phyloP scores from a whole-genome alignment of 2,888 invertebrate species.

The Scaptodrosophila latifasciaeformis region DNA sequence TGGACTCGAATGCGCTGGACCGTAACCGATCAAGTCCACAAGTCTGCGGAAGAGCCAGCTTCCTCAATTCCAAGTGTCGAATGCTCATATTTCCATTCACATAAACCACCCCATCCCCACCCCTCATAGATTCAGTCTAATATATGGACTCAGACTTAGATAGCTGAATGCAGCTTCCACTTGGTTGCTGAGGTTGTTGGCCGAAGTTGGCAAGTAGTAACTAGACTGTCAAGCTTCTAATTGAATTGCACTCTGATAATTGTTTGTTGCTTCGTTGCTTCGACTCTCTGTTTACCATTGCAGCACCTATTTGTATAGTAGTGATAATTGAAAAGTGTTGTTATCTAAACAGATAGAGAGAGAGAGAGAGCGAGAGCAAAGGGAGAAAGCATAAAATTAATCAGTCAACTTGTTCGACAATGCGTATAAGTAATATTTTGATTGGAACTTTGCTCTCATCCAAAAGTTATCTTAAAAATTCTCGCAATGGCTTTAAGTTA shows the following conservation, averaged over 20 bases:
- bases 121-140: neutral
- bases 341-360: too few relatives aligned
- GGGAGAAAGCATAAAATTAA: too few relatives aligned
- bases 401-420: too few relatives aligned
- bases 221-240: slow-evolving; percentile 39
- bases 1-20: neutral
- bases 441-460: too few relatives aligned
- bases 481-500: too few relatives aligned
- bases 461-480: too few relatives aligned
- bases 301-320: neutral
- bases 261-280: slow-evolving; percentile 12
- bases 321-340: slow-evolving; percentile 52
- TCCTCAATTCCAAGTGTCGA: slow-evolving; percentile 66
- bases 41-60: slow-evolving; percentile 29
- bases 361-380: too few relatives aligned
- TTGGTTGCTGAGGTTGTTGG: slow-evolving; percentile 15
- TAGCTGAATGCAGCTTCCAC: neutral
- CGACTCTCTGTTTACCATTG: neutral
- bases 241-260: slow-evolving; percentile 58
- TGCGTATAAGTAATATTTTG: too few relatives aligned
- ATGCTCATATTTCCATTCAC: slow-evolving; percentile 20
- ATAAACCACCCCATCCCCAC: slow-evolving; percentile 4
- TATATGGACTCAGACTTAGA: neutral
- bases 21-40: neutral
- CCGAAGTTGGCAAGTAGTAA: too few relatives aligned